Conservation (phyloP, 1,140 invertebrate species). For the Cydia amplana region DNA sequence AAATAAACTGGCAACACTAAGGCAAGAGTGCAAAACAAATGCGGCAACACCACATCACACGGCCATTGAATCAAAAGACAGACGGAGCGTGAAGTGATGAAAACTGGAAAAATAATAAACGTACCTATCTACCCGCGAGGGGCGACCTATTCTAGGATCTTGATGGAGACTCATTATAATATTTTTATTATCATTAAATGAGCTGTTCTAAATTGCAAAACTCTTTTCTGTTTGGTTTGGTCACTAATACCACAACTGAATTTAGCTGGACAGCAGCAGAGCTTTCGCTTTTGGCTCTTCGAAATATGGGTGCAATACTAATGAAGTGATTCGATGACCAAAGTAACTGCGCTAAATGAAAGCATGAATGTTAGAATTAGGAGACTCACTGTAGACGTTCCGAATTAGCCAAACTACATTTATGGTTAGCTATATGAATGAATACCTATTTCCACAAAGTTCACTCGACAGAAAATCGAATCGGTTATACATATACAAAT, state of each 20-base stretch:
- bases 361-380: too few relatives aligned
- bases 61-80: conserved; percentile 76
- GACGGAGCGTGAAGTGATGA: conserved; percentile 74
- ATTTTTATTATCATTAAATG: background rate
- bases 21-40: conserved; percentile 76
- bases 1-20: conserved; percentile 71
- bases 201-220: background rate
- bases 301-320: too few relatives aligned
- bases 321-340: too few relatives aligned
- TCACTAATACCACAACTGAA: background rate
- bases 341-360: too few relatives aligned
- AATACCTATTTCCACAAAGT: too few relatives aligned
- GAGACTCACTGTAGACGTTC: too few relatives aligned
- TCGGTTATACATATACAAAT: too few relatives aligned
- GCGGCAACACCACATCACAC: conserved; percentile 73
- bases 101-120: conserved; percentile 74
- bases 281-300: too few relatives aligned
- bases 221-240: background rate
- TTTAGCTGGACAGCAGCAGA: background rate
- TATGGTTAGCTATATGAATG: too few relatives aligned
- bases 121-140: conserved; percentile 46
- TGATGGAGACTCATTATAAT: conserved; percentile 34
- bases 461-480: too few relatives aligned
- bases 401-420: too few relatives aligned
- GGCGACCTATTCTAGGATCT: conserved; percentile 70